Evolutionary conservation across 53 echinoderm and acorn worm genomes (phyloP), one percentile per base, ranked within the genome.

Genomic region (Echinarachnius parma): DNA sequence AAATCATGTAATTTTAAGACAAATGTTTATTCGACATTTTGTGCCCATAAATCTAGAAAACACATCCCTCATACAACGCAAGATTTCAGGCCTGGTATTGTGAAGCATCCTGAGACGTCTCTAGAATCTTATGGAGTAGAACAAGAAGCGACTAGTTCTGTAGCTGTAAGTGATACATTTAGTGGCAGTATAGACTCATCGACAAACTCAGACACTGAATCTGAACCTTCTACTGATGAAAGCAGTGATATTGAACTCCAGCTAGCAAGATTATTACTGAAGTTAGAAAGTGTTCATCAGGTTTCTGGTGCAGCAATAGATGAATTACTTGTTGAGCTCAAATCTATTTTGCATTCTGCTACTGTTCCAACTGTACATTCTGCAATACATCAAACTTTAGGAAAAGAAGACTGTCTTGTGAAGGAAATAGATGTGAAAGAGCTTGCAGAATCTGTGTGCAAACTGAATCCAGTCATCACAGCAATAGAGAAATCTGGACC

Each of bases 401-500:
- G 53, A 23, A 52, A 52, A 52, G 53, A 52, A 52, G 53, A 15
- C 53, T 52, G 53, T 52, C 53, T 25, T 52, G 53, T 52, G 53
- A n/a, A n/a, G n/a, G 5, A 52, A 53, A 53, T 11, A 23, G 54
- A 23, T 22, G 54, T 53, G 24, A 25, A 76, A 60, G 76, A 76
- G 27, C 26, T 76, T 39, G 60, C 44, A 59, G 60, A 76, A 44
- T 76, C 59, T 44, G 28, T 39, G 11, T 42, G 20, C 31, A 50
- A 76, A 25, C 26, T 29, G 7, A 76, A 48, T 25, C 46, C 76
- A 35, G 27, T 76, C 35, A 21, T 39, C 19, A 37, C 30, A 27
- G 76, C 60, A 44, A 60, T 76, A 32, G 76, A 36, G 27, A 76
- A 59, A 2, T 25, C 27, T 60, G 76, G 60, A n/a, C 60, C 76